Evolutionary conservation across 92 coral and sea anemone species (phyloP), one percentile per base, ranked within the genome.

Genomic region (Umimayanthus chanpuru): DNA sequence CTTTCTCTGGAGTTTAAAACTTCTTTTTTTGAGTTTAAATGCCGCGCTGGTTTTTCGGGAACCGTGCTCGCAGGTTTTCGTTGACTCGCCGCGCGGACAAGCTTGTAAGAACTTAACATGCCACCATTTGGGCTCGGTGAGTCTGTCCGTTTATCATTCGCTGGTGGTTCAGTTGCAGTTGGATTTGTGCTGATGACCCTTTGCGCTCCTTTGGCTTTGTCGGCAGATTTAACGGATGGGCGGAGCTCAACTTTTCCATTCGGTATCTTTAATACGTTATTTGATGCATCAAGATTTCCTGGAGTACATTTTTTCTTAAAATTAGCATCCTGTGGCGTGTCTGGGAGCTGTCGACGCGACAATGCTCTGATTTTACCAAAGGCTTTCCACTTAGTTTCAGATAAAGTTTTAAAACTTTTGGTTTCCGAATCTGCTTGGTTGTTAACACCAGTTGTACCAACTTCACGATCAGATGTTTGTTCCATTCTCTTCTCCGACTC

Each of bases 81-180:
- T 83, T 83, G 87, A n/a, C 87, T 83, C 5, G 87, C 78, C 11
- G 87, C 65, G 6, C 79, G 87, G 18, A 83, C 77, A 23, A 83
- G 26, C n/a, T 70, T 83, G 10, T 83, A 83, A 26, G 87, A 29
- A 18, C 47, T 32, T 0, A 83, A 47, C 87, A 83, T 83, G 41
- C 76, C 77, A 21, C 77, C 15, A 70, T 44, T 70, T 15, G 20
- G 9, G 25, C 43, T n/a, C 9, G 40, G 29, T 16, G 66, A 26
- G 7, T 70, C 77, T 8, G 25, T 68, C 49, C 50, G 64, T 14
- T 41, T 67, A 2, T 30, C 41, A 32, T 47, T 43, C 12, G 77
- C 49, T 15, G 78, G 50, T 18, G 67, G 14, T 8, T 43, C 44
- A 18, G 5, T 26, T 32, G 23, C 76, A 16, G 65, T 14, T 47